Percentiles rank a stretch among this genome's conserved stretches.
phyloP scores from a whole-genome alignment of 1,140 invertebrate genomes.

The Spodoptera frugiperda region DNA sequence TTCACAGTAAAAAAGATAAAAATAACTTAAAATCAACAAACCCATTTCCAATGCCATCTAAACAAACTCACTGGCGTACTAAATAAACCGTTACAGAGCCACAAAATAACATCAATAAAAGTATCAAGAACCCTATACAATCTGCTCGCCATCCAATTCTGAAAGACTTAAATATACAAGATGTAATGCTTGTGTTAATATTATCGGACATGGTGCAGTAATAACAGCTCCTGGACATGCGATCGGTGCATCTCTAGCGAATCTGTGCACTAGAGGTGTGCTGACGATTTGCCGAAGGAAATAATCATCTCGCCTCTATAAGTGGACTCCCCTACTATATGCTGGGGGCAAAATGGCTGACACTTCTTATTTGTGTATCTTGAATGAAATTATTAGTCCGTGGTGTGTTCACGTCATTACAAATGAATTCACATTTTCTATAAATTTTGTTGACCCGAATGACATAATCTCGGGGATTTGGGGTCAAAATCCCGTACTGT shows the following conservation, averaged over 20 bases:
- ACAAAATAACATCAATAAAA: constrained; percentile 16
- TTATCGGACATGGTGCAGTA: constrained; percentile 19
- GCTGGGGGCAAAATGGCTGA: background rate
- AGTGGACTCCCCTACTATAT: constrained; percentile 18
- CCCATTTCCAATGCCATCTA: background rate
- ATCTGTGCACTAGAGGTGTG: constrained; percentile 6
- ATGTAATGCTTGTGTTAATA: constrained; percentile 24
- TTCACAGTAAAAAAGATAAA: no score
- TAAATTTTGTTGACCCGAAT: background rate
- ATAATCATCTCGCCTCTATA: constrained; percentile 27
- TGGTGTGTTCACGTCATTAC: background rate
- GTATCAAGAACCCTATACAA: constrained; percentile 13
- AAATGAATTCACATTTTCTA: background rate
- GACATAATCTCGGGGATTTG: background rate
- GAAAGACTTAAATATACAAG: constrained; percentile 33
- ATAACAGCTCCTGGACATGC: constrained; percentile 35
- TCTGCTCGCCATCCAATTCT: constrained; percentile 8
- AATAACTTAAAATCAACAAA: background rate
- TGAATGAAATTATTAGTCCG: background rate
- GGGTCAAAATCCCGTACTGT: background rate
- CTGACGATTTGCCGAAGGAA: constrained; percentile 33
- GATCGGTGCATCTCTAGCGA: constrained; percentile 12
- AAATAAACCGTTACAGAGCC: background rate
- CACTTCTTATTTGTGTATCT: background rate
- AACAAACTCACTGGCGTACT: background rate